Base-by-base conservation (phyloP, 2,888 invertebrate species). In the Druceiella hillmani region DNA sequence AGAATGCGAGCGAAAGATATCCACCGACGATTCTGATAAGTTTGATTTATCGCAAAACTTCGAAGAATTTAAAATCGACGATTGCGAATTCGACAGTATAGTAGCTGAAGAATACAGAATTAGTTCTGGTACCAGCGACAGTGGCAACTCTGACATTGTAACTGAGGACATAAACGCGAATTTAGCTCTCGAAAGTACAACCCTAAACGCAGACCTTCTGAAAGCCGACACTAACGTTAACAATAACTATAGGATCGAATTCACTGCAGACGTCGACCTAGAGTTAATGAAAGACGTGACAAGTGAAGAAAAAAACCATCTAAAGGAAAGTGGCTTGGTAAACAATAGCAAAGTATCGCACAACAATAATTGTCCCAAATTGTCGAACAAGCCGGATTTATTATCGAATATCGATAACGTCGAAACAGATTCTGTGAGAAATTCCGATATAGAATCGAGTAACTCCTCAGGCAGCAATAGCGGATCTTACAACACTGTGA, bases 21-120 rank as follows among this genome's bases (percentile, higher is more conserved):
- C n/a, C 51, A 66, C 69, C 41, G 71, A 72, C 42, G 69, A 71
- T 48, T 73, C 73, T 50, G 74, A 75, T 55, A 78, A 77, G 51
- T 81, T 79, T 54, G 81, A 82, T 55, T 72, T 84, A 52, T 77
- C 81, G 44, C 82, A 84, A 57, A 84, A 84, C 60, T 86, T 86
- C 54, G 86, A 86, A 55, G 86, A 86, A 56, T 86, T 86, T 57
- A 83, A 83, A 55, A 69, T 86, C 51, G 85, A 85, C 55, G 84
- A 85, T 37, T 78, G 77, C 58, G 83, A 84, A 57, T 75, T 71
- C 45, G 64, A 67, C 43, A 66, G 67, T 48, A 62, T 67, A 44
- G 65, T 62, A 46, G 69, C 72, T 48, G 67, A 71, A 53, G 69
- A 71, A 57, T 70, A 71, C 52, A 65, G 68, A 48, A 72, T 72